Conservation (phyloP, 2,113 vertebrate genomes). For the Camelus dromedarius region DNA sequence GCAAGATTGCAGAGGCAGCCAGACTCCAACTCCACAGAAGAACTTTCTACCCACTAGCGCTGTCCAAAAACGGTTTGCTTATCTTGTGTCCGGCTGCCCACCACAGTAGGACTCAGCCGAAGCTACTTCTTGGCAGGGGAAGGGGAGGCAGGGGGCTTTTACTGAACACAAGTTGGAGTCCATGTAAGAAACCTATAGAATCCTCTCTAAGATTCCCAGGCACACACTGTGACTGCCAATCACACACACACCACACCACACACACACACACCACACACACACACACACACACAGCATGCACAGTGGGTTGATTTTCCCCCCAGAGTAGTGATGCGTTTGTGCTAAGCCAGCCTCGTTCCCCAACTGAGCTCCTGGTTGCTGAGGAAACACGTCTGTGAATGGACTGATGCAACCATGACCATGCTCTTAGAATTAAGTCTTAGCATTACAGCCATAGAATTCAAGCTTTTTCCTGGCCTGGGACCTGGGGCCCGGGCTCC, state of each 20-base stretch:
- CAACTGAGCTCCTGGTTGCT: neutral
- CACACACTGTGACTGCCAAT: neutral
- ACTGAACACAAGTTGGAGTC: neutral
- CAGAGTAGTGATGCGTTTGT: accelerated
- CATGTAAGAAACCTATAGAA: neutral
- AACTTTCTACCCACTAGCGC: neutral
- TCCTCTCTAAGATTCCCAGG: neutral
- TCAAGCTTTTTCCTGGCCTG: neutral
- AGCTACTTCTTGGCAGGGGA: neutral
- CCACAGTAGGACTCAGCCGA: neutral
- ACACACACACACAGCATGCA: neutral
- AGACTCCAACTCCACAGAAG: neutral
- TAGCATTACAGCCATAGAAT: neutral
- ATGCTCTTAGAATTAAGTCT: neutral
- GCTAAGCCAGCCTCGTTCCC: neutral
- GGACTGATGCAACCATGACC: neutral
- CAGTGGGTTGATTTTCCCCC: too few relatives aligned
- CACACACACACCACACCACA: too few relatives aligned
- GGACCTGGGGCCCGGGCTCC: neutral
- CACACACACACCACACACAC: too few relatives aligned
- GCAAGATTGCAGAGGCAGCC: neutral
- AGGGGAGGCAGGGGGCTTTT: neutral
- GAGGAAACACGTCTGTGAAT: neutral
- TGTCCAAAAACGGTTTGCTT: neutral
- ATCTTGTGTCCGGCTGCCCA: neutral